phyloP scores from a whole-genome alignment of 1,140 invertebrate genomes.

The Babylonia areolata region DNA sequence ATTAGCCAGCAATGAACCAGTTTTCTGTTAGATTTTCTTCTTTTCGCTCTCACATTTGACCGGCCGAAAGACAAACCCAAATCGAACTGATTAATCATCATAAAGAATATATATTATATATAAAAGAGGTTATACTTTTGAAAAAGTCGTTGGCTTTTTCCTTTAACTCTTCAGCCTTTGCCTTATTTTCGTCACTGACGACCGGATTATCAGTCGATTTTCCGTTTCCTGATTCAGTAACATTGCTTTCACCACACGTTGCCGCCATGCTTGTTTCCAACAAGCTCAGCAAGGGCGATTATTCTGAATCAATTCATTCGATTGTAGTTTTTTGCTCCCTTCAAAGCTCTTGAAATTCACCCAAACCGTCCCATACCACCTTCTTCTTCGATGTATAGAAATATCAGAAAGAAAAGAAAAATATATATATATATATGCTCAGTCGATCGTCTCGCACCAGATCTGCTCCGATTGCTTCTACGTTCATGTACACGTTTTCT shows the following conservation, averaged over 20 bases:
- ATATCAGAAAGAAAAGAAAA: no score
- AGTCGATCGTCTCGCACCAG: no score
- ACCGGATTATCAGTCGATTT: slow-evolving; percentile 20
- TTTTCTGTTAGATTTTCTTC: not conserved
- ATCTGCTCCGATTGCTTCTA: no score
- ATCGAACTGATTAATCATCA: not conserved
- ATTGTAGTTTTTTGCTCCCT: not conserved
- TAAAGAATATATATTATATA: not conserved
- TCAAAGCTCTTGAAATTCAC: not conserved
- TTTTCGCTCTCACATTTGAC: not conserved
- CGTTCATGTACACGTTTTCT: no score
- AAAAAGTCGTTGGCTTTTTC: slow-evolving; percentile 90
- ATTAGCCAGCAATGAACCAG: no score
- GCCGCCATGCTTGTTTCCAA: slow-evolving; percentile 51
- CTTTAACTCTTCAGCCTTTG: slow-evolving; percentile 85
- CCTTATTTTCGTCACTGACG: slow-evolving; percentile 68
- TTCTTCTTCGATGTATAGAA: no score
- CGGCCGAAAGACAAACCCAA: not conserved
- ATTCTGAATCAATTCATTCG: not conserved
- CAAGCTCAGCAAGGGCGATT: not conserved
- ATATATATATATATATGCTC: no score
- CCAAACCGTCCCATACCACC: no score
- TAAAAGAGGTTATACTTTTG: slow-evolving; percentile 82
- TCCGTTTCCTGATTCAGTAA: slow-evolving; percentile 33
- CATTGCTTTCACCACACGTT: slow-evolving; percentile 35